These are phyloP conservation scores for Stichodactyla helianthus DNA, from an alignment of 64 coral and sea anemone species.

Conservation along the genomic window DNA sequence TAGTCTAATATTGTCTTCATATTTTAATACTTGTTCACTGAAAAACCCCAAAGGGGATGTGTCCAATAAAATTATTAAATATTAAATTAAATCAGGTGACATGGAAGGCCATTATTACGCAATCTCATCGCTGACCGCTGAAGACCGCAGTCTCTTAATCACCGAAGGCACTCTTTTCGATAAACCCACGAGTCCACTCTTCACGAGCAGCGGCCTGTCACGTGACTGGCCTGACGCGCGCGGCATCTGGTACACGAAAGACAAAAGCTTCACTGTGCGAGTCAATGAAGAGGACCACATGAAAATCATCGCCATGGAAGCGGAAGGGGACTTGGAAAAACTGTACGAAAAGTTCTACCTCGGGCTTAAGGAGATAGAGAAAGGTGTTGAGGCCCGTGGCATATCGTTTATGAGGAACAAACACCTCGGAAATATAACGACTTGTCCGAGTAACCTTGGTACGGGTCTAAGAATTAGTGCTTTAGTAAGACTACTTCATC, in stretches of 20 bases:
- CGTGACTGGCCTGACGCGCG: constrained; percentile 66
- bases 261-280: constrained; percentile 56
- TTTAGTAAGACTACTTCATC: constrained; percentile 37
- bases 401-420: constrained; percentile 9
- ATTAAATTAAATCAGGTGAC: constrained; percentile 43
- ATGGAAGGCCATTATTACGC: constrained; percentile 66
- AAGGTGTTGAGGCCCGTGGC: neutral
- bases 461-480: constrained; percentile 63
- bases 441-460: constrained; percentile 66
- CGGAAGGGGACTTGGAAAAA: constrained; percentile 43
- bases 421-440: constrained; percentile 62
- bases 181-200: constrained; percentile 44
- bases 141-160: constrained; percentile 48
- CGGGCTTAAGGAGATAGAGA: constrained; percentile 49
- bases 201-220: constrained; percentile 42
- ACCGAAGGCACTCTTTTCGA: constrained; percentile 50
- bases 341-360: constrained; percentile 40
- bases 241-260: constrained; percentile 58
- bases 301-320: constrained; percentile 61
- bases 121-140: constrained; percentile 28
- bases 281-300: constrained; percentile 78
- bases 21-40: no score
- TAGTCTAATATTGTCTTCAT: no score
- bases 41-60: no score
- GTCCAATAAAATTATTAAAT: no score